phyloP scores from a whole-genome alignment of 2,113 vertebrate species.

The Myiozetetes cayanensis region DNA sequence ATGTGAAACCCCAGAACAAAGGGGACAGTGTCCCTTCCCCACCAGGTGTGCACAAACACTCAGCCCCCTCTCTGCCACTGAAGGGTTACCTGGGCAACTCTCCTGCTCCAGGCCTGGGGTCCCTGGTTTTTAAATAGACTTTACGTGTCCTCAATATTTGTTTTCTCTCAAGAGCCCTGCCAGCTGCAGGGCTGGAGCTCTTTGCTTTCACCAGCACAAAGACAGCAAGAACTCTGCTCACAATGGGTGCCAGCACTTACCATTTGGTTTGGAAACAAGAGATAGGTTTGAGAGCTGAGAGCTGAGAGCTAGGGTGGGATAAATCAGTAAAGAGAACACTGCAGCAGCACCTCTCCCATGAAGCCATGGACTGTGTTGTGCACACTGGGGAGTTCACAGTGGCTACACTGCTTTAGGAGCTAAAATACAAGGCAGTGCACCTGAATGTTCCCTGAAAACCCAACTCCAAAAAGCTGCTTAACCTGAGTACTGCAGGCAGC shows the following conservation, averaged over 20 bases:
- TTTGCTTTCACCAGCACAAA: neutral
- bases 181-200: neutral
- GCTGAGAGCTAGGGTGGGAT: fast-evolving
- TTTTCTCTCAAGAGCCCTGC: neutral
- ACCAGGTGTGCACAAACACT: neutral
- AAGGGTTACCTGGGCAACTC: neutral
- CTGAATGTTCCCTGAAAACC: neutral
- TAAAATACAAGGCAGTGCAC: neutral
- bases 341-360: neutral
- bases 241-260: neutral
- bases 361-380: fast-evolving
- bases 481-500: neutral
- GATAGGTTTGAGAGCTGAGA: neutral
- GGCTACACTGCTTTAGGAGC: neutral
- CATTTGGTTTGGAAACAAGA: neutral
- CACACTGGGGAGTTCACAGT: fast-evolving
- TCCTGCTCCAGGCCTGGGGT: neutral
- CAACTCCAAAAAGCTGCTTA: neutral
- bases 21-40: neutral
- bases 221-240: neutral
- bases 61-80: neutral
- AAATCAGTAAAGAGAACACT: fast-evolving
- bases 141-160: neutral
- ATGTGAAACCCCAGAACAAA: neutral
- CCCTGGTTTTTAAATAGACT: neutral